Percentiles rank a stretch among this genome's conserved stretches.
These are phyloP conservation scores for Megalops cyprinoides DNA, from an alignment of 2,797 vertebrate genomes.

Conservation along the genomic window DNA sequence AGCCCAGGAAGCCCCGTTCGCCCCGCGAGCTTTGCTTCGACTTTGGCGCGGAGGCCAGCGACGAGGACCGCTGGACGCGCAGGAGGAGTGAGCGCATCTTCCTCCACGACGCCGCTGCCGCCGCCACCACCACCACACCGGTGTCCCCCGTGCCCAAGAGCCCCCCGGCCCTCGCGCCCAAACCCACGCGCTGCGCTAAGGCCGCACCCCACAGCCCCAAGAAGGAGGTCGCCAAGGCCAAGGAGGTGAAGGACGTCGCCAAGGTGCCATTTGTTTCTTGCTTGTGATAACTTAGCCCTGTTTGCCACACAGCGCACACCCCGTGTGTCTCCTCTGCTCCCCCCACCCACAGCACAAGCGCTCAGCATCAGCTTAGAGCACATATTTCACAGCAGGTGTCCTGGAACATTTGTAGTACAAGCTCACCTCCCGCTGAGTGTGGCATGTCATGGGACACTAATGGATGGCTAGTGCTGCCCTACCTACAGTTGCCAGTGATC, in stretches of 20 bases:
- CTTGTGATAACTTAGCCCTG: neutral
- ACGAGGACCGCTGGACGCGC: constrained; percentile 91
- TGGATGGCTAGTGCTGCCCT: constrained; percentile 59
- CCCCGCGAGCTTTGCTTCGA: constrained; percentile 83
- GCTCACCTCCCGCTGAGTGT: constrained; percentile 65
- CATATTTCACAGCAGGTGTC: constrained; percentile 60
- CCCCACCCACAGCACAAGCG: constrained; percentile 1
- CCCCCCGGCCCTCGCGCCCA: constrained; percentile 67
- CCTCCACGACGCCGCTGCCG: constrained; percentile 86
- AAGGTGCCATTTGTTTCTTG: constrained; percentile 71
- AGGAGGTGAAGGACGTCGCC: constrained; percentile 83
- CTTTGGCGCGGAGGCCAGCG: constrained; percentile 80
- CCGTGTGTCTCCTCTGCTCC: neutral
- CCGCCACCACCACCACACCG: constrained; percentile 61
- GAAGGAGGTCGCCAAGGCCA: constrained; percentile 74
- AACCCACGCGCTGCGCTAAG: constrained; percentile 77
- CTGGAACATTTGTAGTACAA: constrained; percentile 66
- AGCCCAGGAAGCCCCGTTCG: constrained; percentile 76
- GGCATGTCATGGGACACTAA: constrained; percentile 69
- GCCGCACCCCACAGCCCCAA: constrained; percentile 66
- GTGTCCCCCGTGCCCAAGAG: constrained; percentile 56
- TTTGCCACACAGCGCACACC: constrained; percentile 8
- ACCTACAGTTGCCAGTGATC: constrained; percentile 51
- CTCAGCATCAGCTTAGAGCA: constrained; percentile 15
- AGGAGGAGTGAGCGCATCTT: constrained; percentile 94